phyloP scores from a whole-genome alignment of 1,140 invertebrate genomes.

The Zaprionus kolodkinae region DNA sequence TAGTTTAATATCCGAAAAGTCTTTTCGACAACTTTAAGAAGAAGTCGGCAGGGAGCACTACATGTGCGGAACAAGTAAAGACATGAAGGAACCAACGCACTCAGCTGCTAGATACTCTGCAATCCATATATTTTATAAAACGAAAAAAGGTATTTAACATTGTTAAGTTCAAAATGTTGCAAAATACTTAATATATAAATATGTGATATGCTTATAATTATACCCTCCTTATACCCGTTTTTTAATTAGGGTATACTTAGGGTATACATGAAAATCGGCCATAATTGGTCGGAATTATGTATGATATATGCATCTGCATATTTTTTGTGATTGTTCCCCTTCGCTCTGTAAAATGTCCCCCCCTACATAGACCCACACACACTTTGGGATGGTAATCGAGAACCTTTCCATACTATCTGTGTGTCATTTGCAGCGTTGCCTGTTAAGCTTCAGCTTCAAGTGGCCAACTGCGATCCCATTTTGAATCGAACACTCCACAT shows the following conservation, averaged over 20 bases:
- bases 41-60: neutral
- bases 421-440: conserved; percentile 53
- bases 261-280: conserved; percentile 50
- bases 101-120: too few species aligned
- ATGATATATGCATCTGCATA: conserved; percentile 58
- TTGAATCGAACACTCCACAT: conserved; percentile 31
- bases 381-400: conserved; percentile 74
- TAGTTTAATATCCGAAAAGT: conserved; percentile 79
- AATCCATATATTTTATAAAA: too few species aligned
- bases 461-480: conserved; percentile 54
- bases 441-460: conserved; percentile 63
- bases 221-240: neutral
- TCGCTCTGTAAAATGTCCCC: conserved; percentile 61
- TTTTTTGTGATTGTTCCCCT: conserved; percentile 21
- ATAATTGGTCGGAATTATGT: conserved; percentile 69
- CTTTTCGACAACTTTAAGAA: conserved; percentile 67
- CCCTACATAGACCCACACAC: conserved; percentile 29
- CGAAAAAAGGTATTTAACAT: too few species aligned
- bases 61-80: conserved; percentile 59
- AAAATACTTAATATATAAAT: too few species aligned
- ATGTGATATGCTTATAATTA: too few species aligned
- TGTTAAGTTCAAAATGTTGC: too few species aligned
- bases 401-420: conserved; percentile 46
- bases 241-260: too few species aligned
- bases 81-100: neutral